These are phyloP conservation scores for Thymallus thymallus DNA, from an alignment of 2,113 vertebrate species.

Conservation along the genomic window DNA sequence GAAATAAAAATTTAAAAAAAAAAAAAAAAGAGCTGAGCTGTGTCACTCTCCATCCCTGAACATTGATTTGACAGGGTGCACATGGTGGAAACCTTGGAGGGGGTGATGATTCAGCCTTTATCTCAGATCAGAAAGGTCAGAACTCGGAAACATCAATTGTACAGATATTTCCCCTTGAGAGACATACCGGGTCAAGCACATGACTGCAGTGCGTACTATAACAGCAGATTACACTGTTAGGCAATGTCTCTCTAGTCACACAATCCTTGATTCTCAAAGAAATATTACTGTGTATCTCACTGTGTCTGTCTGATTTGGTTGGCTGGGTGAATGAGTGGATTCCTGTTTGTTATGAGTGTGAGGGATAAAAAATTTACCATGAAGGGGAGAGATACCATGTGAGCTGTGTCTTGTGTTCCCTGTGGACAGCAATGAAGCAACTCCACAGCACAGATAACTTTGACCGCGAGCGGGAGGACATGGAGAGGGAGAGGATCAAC, in stretches of 20 bases:
- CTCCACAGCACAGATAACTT: constrained; percentile 71
- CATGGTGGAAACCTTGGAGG: background rate
- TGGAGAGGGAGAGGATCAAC: constrained; percentile 72
- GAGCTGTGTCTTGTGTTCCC: constrained; percentile 34
- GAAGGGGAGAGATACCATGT: too few species aligned
- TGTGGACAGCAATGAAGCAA: constrained; percentile 73
- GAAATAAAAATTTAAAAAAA: too few species aligned
- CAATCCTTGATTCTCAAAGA: constrained; percentile 10
- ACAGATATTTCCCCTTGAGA: background rate
- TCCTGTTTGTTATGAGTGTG: too few species aligned
- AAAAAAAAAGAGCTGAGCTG: background rate
- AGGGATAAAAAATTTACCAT: too few species aligned
- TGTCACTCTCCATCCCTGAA: background rate
- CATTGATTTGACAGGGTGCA: constrained; percentile 2
- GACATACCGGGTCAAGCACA: constrained; percentile 12
- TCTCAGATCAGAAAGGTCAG: constrained; percentile 7
- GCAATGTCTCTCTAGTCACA: constrained; percentile 3
- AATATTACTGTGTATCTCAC: background rate
- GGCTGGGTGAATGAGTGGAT: too few species aligned
- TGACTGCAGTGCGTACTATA: too few species aligned
- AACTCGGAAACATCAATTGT: constrained; percentile 1
- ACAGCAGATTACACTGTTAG: background rate
- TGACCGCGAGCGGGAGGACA: constrained; percentile 75
- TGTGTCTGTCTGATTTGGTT: too few species aligned
- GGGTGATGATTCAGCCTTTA: background rate